A percentile compares a stretch with the other conserved stretches of the same genome.
These are phyloP conservation scores for Netelia virgata DNA, from an alignment of 2,888 invertebrate genomes.

Conservation along the genomic window DNA sequence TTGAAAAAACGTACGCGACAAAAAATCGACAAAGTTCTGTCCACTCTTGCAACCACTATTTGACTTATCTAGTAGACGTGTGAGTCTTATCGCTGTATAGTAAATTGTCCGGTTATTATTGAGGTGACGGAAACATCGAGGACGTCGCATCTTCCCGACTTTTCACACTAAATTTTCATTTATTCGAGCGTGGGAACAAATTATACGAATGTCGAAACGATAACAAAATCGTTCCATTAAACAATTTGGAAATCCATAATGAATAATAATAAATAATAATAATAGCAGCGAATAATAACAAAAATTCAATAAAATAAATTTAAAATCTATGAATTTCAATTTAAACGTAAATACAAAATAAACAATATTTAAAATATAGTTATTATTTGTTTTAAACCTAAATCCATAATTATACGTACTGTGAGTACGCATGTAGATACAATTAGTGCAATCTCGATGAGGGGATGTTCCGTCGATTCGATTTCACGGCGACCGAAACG, in stretches of 20 bases:
- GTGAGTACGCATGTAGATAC: conserved; percentile 65
- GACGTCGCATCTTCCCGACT: neutral
- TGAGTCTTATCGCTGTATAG: neutral
- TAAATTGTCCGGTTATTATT: neutral
- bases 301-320: neutral
- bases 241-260: no score
- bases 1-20: neutral
- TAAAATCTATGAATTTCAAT: no score
- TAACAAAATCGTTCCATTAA: no score
- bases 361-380: neutral
- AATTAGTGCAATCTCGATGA: conserved; percentile 51
- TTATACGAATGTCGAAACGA: no score
- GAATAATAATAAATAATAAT: neutral
- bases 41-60: neutral
- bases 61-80: neutral
- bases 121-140: neutral
- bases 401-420: conserved; percentile 58
- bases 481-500: conserved; percentile 44
- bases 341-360: neutral
- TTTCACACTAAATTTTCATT: neutral
- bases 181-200: neutral
- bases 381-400: neutral
- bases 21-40: neutral
- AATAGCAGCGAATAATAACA: neutral
- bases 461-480: conserved; percentile 30